These are phyloP conservation scores for Centropyge bicolor DNA, from an alignment of 2,797 vertebrate species.

Conservation along the genomic window DNA sequence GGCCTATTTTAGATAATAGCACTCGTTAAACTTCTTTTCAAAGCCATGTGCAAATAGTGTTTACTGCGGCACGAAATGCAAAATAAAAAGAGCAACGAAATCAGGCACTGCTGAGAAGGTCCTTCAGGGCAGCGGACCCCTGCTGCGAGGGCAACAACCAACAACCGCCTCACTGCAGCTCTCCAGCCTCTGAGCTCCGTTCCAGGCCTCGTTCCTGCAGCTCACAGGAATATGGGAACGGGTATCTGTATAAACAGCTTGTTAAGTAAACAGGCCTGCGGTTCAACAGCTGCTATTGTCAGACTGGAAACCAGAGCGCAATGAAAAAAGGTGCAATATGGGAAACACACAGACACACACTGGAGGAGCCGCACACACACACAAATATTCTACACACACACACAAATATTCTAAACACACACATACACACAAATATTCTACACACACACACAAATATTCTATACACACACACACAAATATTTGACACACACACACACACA, in stretches of 20 bases:
- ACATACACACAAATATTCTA: too few species aligned
- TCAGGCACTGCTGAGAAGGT: background rate
- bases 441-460: too few species aligned
- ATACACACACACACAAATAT: too few species aligned
- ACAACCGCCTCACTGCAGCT: conserved; percentile 4
- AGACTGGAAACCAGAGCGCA: conserved; percentile 27
- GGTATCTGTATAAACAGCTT: conserved; percentile 62
- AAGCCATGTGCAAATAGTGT: background rate
- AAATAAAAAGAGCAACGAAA: background rate
- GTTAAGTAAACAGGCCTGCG: conserved; percentile 53
- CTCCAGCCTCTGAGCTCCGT: conserved; percentile 12
- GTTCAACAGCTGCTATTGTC: conserved; percentile 60
- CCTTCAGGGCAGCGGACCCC: background rate
- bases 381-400: background rate
- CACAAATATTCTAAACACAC: too few species aligned
- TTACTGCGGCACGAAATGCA: background rate
- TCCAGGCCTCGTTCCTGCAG: conserved; percentile 39
- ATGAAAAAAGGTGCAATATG: conserved; percentile 18
- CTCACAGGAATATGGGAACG: conserved; percentile 50
- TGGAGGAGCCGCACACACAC: background rate
- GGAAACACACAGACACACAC: conserved; percentile 8
- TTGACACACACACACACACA: too few species aligned
- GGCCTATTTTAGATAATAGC: background rate
- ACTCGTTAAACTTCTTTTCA: background rate
- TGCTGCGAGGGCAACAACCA: conserved; percentile 16